These are phyloP conservation scores for Calidris pygmaea DNA, from an alignment of 2,113 vertebrate species.

Conservation along the genomic window DNA sequence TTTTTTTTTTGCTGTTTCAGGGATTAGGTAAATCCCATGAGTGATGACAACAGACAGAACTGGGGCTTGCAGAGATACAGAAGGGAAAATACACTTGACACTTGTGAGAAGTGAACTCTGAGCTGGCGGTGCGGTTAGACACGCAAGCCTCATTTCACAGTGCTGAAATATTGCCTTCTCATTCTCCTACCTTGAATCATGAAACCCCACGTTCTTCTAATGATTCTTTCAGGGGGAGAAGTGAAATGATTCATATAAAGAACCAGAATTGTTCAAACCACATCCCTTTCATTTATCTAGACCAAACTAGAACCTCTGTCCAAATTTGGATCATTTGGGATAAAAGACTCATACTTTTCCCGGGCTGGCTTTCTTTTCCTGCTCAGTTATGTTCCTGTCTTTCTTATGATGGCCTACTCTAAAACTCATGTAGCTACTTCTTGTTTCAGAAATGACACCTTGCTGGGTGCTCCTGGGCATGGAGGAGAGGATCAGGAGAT, in stretches of 20 bases:
- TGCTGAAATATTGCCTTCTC: slow-evolving; percentile 32
- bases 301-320: neutral
- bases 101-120: slow-evolving; percentile 25
- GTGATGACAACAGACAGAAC: slow-evolving; percentile 50
- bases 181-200: slow-evolving; percentile 22
- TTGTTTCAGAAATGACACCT: neutral
- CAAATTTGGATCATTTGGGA: neutral
- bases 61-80: slow-evolving; percentile 1
- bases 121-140: neutral
- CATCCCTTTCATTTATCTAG: neutral
- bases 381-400: neutral
- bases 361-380: neutral
- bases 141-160: slow-evolving; percentile 1
- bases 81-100: slow-evolving; percentile 13
- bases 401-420: neutral
- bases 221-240: neutral
- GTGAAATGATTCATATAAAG: slow-evolving; percentile 27
- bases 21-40: slow-evolving; percentile 57
- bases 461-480: neutral
- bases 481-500: neutral
- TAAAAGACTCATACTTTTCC: neutral
- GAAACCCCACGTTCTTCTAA: neutral
- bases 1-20: neutral
- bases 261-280: neutral
- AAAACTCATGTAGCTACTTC: neutral